phyloP scores from a whole-genome alignment of 2,797 vertebrate species.

The Malacoctenus gilli region DNA sequence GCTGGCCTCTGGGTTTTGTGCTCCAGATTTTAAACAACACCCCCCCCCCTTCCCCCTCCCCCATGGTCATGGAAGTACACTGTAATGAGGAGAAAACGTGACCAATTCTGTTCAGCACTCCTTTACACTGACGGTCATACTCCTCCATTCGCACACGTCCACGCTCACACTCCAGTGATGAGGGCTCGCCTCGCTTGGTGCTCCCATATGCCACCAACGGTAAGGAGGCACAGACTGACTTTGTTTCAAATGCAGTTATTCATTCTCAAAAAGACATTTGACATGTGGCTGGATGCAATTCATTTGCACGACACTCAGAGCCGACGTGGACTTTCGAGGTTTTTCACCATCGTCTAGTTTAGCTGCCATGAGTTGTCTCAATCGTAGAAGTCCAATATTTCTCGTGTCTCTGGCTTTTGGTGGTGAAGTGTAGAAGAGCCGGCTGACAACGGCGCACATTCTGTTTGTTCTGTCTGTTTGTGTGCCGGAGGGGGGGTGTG shows the following conservation, averaged over 20 bases:
- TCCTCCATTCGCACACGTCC: constrained; percentile 3
- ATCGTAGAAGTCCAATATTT: no score
- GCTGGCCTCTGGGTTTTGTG: not conserved
- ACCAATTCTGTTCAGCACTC: no score
- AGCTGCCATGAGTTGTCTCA: no score
- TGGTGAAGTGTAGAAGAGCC: constrained; percentile 15
- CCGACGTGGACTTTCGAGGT: not conserved
- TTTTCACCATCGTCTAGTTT: constrained; percentile 4
- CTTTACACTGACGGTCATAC: constrained; percentile 1
- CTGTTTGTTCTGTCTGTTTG: constrained; percentile 51
- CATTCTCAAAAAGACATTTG: no score
- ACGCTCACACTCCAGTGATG: constrained; percentile 3
- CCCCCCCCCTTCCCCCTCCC: no score
- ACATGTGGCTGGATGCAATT: no score
- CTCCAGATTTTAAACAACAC: constrained; percentile 8
- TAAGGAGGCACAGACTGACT: no score
- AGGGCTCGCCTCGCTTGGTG: no score
- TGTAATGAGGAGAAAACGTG: constrained; percentile 2
- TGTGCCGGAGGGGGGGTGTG: constrained; percentile 26
- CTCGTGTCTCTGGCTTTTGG: constrained; percentile 11
- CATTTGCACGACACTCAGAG: no score
- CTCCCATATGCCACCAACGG: no score
- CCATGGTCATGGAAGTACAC: not conserved
- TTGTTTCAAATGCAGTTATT: no score
- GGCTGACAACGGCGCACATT: constrained; percentile 36